Evolutionary conservation across 1,140 invertebrate genomes (phyloP), one percentile per base, ranked within the genome.

Genomic region (Drusus annulatus): DNA sequence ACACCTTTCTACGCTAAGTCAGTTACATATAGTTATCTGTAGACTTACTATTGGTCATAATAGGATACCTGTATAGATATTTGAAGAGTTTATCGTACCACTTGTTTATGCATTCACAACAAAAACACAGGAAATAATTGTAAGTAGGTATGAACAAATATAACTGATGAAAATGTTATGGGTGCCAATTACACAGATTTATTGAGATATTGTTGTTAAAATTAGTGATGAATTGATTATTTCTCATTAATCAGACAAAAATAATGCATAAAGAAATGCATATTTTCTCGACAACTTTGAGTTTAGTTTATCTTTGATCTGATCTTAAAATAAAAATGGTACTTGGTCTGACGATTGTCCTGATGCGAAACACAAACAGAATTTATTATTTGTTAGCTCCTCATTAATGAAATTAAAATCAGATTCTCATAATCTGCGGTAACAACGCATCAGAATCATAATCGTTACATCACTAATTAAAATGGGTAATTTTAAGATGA

Each of bases 1-100:
- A 74, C 71, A 74, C 65, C 2, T 36, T 36, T 8, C 31, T 36
- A 36, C 31, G 6, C 31, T 69, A 69, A 19, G 15, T 56, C n/a
- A 74, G 50, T 54, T 28, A 74, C 16, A 74, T 16, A 52, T 10
- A 73, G n/a, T 25, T 54, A 56, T 74, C 52, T 56, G 51, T 74
- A 36, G 8, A 74, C 6, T 25, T n/a, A 71, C n/a, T 7, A 52
- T 51, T 19, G 17, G 23, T 71, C 19, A 5, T 28, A 28, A 28
- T 15, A 8, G 19, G n/a, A 45, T 21, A 51, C 6, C 10, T 45
- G 19, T 45, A 17, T 51, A 51, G n/a, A 71, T 51, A 50, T 31
- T 28, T 21, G 25, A 28, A 28, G 25, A 28, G 2, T 28, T 28
- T 2, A 28, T 28, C 25, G 5, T 28, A 21, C 17, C 31, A 28